Conservation (phyloP, 2,888 invertebrate genomes). For the Cotesia congregata region DNA sequence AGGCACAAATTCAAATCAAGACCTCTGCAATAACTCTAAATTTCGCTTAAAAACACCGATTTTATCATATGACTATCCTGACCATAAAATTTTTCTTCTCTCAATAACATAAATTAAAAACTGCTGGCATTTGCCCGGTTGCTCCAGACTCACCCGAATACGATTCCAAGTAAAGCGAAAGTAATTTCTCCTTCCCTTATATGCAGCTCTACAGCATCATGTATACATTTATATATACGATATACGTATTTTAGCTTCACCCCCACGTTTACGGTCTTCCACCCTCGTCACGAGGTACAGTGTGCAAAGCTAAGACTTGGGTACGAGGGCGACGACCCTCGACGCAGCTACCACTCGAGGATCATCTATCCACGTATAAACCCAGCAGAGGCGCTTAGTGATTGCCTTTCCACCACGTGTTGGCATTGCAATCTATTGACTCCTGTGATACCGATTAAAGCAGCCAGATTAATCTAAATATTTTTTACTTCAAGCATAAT, state of each 20-base stretch:
- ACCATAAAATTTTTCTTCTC: too few species aligned
- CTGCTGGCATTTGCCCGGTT: too few species aligned
- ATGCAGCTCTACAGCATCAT: not conserved
- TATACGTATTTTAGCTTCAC: not conserved
- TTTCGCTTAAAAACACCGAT: too few species aligned
- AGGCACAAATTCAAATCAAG: too few species aligned
- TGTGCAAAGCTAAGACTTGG: conserved; percentile 22
- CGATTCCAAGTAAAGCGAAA: not conserved
- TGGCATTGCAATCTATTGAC: conserved; percentile 6
- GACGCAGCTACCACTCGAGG: not conserved
- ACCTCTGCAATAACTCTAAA: too few species aligned
- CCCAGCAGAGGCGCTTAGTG: not conserved
- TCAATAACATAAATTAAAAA: too few species aligned
- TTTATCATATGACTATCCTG: too few species aligned
- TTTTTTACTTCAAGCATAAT: not conserved
- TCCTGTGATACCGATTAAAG: conserved; percentile 4
- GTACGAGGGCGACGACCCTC: conserved; percentile 35
- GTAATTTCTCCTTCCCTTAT: not conserved
- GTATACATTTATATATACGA: not conserved
- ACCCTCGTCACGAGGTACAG: conserved; percentile 10
- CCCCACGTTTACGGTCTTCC: not conserved
- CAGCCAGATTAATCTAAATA: not conserved
- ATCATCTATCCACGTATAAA: not conserved
- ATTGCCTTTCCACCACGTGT: conserved; percentile 20
- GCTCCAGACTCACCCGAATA: too few species aligned